Base-by-base conservation (phyloP, 2,113 vertebrate genomes). In the Morone chrysops region DNA sequence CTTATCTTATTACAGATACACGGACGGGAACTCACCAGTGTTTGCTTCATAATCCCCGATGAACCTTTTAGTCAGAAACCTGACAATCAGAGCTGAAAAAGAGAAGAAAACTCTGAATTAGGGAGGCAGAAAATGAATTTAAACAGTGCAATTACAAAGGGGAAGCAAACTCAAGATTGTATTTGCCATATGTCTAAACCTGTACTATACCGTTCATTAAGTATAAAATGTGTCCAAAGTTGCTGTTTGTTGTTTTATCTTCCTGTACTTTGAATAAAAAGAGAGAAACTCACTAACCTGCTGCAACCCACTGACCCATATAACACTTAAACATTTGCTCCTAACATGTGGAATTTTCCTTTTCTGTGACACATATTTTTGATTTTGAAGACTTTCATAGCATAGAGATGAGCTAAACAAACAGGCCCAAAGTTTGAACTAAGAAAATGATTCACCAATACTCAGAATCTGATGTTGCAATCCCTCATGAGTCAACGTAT, bases 41-140 rank as follows among this genome's bases (percentile, higher is more conserved):
- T 98, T 98, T 83, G 97, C 96, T 90, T 98, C 97, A n/a, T 98
- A 98, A 90, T 98, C 97, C 41, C 97, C 97, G 74, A 98, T 98
- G 94, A 98, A 98, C 90, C 97, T 95, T 92, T 97, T 98, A 0
- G 97, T 98, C 81, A 98, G 95, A 83, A 97, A 98, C 65, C 97
- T 93, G 82, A 98, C 97, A 6, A 98, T 96, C 75, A 98, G 91
- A 62, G 97, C 97, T 98, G 94, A 57, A 94, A 94, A 78, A 75
- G 84, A 80, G 65, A 47, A 45, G 74, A 76, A 50, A 36, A 14
- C 31, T 31, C 31, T 48, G 20, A 60, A 25, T 70, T 47, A 74
- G 43, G 8, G 48, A 54, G 5, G 41, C 11, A 74, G 13, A 67
- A 31, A 72, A 16, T 31, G 31, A 13, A 2, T 36, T 36, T 9